A percentile compares a stretch with the other conserved stretches of the same genome.
Conservation (phyloP, 1,140 invertebrate species). For the Chlorops oryzae region DNA sequence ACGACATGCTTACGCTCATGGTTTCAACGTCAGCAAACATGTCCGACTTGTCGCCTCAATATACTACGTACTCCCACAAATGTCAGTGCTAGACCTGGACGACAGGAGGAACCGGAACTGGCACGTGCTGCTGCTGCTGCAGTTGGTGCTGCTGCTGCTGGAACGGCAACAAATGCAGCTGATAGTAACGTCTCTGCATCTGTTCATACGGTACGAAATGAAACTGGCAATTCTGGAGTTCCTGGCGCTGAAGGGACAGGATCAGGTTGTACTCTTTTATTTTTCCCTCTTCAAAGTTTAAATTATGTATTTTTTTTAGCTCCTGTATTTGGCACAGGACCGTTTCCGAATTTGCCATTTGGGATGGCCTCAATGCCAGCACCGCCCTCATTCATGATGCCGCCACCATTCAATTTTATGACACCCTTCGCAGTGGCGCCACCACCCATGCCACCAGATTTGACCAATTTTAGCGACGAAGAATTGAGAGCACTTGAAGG, state of each 20-base stretch:
- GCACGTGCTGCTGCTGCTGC: constrained; percentile 28
- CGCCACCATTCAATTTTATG: constrained; percentile 55
- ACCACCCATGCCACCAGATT: constrained; percentile 70
- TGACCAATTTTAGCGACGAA: constrained; percentile 69
- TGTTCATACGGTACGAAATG: not conserved
- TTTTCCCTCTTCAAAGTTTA: no score
- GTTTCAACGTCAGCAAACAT: constrained; percentile 99
- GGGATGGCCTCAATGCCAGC: constrained; percentile 24
- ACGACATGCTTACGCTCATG: constrained; percentile 95
- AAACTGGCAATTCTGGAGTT: not conserved
- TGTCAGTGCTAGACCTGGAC: constrained; percentile 44
- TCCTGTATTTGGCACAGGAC: no score
- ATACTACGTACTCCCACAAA: constrained; percentile 67
- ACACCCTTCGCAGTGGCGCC: constrained; percentile 54
- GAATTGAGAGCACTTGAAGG: constrained; percentile 87
- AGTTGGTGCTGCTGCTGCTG: constrained; percentile 15
- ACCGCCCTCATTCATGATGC: constrained; percentile 52
- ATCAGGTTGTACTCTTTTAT: no score
- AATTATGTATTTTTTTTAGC: not conserved
- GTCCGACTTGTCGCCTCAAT: constrained; percentile 96
- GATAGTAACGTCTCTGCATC: constrained; percentile 32
- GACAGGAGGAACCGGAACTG: constrained; percentile 45
- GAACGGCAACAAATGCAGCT: constrained; percentile 20
- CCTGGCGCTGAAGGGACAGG: not conserved
- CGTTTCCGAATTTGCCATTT: no score